Evolutionary conservation across 2,888 invertebrate genomes (phyloP).

Genomic region (Hirtodrosophila alboralis): DNA sequence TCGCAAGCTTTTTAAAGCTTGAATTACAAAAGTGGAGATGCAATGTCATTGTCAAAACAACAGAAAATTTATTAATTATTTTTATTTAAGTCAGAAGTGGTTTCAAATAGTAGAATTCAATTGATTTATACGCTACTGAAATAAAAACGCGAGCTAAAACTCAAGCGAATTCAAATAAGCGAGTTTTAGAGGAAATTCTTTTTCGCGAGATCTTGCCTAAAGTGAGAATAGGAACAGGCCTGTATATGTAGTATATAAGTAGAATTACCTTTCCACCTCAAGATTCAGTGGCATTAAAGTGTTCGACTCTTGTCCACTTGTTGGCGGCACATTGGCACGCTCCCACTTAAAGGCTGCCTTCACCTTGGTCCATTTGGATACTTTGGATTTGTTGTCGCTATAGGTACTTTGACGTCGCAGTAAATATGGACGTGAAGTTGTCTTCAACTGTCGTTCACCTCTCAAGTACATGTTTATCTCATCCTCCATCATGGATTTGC

Average conservation of each 20-base stretch:
- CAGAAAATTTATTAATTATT: too few species aligned
- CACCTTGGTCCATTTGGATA: conserved; percentile 94
- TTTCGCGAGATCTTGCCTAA: neutral
- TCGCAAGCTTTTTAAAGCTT: too few species aligned
- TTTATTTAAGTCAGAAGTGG: too few species aligned
- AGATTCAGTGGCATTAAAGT: conserved; percentile 85
- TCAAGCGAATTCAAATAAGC: too few species aligned
- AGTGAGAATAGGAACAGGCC: too few species aligned
- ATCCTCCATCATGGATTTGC: conserved; percentile 88
- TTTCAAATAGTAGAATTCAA: too few species aligned
- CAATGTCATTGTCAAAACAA: too few species aligned
- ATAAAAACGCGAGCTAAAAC: too few species aligned
- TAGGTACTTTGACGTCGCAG: conserved; percentile 83
- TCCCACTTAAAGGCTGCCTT: conserved; percentile 96
- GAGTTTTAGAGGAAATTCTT: neutral
- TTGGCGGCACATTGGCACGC: conserved; percentile 86
- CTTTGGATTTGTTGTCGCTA: conserved; percentile 83
- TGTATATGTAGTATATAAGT: too few species aligned
- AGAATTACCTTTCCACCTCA: conserved; percentile 84
- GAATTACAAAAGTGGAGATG: too few species aligned
- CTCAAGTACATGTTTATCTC: conserved; percentile 84
- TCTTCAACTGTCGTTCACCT: conserved; percentile 65
- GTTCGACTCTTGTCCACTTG: conserved; percentile 81
- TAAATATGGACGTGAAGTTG: conserved; percentile 62
- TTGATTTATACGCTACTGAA: too few species aligned